Conservation (phyloP, 1,140 invertebrate species). For the Diorhabda sublineata region DNA sequence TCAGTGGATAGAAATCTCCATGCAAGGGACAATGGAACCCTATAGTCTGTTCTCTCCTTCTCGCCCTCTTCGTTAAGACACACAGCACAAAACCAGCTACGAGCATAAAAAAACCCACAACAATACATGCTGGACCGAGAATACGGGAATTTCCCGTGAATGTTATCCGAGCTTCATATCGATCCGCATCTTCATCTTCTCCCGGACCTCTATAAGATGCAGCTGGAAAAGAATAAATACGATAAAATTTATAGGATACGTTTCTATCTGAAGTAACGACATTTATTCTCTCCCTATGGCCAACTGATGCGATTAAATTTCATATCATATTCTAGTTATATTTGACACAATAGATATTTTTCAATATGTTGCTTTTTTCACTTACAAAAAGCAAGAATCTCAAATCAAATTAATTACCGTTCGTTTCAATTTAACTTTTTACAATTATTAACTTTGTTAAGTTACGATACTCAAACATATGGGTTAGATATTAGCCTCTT, state of each 20-base stretch:
- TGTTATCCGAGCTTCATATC: slow-evolving; percentile 64
- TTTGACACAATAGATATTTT: too few relatives aligned
- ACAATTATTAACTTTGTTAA: too few relatives aligned
- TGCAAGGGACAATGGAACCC: slow-evolving; percentile 74
- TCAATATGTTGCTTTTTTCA: too few relatives aligned
- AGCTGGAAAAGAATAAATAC: slow-evolving; percentile 51
- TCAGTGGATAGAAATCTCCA: slow-evolving; percentile 71
- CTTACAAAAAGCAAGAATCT: too few relatives aligned
- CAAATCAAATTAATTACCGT: too few relatives aligned
- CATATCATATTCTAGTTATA: too few relatives aligned
- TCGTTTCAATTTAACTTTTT: too few relatives aligned
- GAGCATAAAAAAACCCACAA: slow-evolving; percentile 66
- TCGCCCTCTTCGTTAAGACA: slow-evolving; percentile 60
- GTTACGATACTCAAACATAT: too few relatives aligned
- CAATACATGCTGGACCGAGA: slow-evolving; percentile 67
- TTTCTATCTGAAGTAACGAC: too few relatives aligned
- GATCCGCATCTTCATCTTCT: slow-evolving; percentile 63
- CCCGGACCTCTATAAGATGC: slow-evolving; percentile 69
- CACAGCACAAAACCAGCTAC: slow-evolving; percentile 57
- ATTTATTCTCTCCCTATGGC: too few relatives aligned
- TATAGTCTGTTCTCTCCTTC: slow-evolving; percentile 61
- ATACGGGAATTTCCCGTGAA: slow-evolving; percentile 69
- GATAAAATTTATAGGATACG: neutral
- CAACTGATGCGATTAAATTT: too few relatives aligned
- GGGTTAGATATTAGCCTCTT: too few relatives aligned